Conservation (phyloP, 2,888 invertebrate species). For the Abrostola tripartita region DNA sequence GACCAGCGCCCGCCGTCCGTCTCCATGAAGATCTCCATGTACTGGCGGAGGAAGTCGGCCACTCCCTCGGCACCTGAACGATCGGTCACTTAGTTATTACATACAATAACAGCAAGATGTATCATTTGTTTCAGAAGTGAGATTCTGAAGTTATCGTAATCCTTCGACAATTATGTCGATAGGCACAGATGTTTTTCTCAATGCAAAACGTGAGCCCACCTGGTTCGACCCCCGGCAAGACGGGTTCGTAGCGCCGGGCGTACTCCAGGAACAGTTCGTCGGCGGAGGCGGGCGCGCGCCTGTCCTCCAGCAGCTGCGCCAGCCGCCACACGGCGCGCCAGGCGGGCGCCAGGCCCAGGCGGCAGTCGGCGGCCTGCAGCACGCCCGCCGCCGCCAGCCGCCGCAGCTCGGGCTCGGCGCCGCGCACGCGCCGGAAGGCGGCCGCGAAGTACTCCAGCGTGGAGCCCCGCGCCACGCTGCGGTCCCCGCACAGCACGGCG, state of each 20-base stretch:
- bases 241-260: constrained; percentile 72
- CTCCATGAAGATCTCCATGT: constrained; percentile 69
- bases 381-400: constrained; percentile 71
- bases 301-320: constrained; percentile 73
- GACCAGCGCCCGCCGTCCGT: constrained; percentile 60
- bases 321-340: constrained; percentile 82
- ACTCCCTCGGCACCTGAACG: constrained; percentile 70
- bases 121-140: too few relatives aligned
- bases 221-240: constrained; percentile 69
- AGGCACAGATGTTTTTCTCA: too few relatives aligned
- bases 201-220: constrained; percentile 60
- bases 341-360: constrained; percentile 67
- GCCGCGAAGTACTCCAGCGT: constrained; percentile 60
- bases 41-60: constrained; percentile 70
- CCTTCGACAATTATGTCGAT: too few relatives aligned
- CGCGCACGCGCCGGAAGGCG: constrained; percentile 69
- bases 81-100: not conserved
- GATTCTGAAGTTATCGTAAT: too few relatives aligned
- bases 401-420: constrained; percentile 66
- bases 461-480: constrained; percentile 78
- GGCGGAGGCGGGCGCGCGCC: constrained; percentile 55
- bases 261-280: constrained; percentile 72
- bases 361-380: constrained; percentile 53
- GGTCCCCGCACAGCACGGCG: constrained; percentile 76
- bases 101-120: not conserved